These are phyloP conservation scores for Ceratina australensis DNA, from an alignment of 1,140 invertebrate species.

Conservation along the genomic window DNA sequence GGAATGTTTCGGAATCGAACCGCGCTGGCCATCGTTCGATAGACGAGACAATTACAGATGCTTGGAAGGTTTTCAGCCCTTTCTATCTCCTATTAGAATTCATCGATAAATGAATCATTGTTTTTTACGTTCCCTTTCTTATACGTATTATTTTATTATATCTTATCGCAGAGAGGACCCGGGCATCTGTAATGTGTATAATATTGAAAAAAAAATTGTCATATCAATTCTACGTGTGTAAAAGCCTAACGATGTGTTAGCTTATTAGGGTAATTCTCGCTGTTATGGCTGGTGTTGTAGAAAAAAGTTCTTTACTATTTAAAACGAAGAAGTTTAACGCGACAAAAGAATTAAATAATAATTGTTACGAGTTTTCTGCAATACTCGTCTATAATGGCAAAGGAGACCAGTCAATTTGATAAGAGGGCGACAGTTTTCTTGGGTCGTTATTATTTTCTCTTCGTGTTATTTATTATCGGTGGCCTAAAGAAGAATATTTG, in stretches of 20 bases:
- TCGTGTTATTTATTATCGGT: slow-evolving; percentile 49
- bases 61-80: slow-evolving; percentile 7
- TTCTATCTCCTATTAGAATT: not conserved
- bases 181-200: slow-evolving; percentile 9
- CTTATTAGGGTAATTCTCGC: slow-evolving; percentile 10
- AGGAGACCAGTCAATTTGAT: slow-evolving; percentile 17
- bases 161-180: not conserved
- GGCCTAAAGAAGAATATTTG: slow-evolving; percentile 54
- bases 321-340: no score
- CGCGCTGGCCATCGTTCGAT: slow-evolving; percentile 13
- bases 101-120: not conserved
- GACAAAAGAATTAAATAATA: not conserved
- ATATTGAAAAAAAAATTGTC: slow-evolving; percentile 1
- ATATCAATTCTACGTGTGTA: slow-evolving; percentile 27
- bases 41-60: not conserved
- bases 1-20: slow-evolving; percentile 26
- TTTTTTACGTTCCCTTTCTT: not conserved
- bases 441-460: slow-evolving; percentile 15
- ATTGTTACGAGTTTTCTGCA: not conserved
- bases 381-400: slow-evolving; percentile 12
- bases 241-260: slow-evolving; percentile 27
- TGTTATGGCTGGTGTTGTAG: slow-evolving; percentile 24
- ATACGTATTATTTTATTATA: not conserved
- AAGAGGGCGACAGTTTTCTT: not conserved
- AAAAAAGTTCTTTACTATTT: not conserved